Conservation (phyloP, 2,797 vertebrate genomes). For the Anolis apletophallus region DNA sequence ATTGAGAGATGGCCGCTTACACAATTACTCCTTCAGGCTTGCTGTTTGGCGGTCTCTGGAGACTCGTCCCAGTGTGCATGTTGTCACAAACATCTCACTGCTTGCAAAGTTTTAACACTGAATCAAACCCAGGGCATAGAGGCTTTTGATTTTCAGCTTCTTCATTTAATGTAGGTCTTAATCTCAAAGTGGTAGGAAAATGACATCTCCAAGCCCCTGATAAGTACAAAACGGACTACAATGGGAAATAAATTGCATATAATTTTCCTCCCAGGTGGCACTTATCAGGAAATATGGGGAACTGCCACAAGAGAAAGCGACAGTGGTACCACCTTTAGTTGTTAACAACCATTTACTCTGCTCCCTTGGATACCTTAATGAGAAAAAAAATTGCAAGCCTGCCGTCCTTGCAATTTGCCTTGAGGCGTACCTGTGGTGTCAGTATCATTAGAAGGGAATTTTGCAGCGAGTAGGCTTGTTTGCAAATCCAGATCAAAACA, state of each 20-base stretch:
- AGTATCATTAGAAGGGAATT: conserved; percentile 16
- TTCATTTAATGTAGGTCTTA: conserved; percentile 43
- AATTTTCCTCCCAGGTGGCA: background rate
- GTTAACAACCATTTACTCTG: background rate
- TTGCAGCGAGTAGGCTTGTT: conserved; percentile 16
- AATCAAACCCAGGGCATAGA: conserved; percentile 15
- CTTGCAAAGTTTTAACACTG: conserved; percentile 41
- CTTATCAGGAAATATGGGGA: conserved; percentile 22
- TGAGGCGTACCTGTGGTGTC: background rate
- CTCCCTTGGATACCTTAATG: conserved; percentile 44
- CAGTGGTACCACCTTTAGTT: background rate
- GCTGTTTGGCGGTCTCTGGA: conserved; percentile 36
- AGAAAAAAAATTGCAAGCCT: background rate
- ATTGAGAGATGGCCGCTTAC: conserved; percentile 55
- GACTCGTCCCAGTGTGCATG: conserved; percentile 20
- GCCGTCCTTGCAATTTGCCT: background rate
- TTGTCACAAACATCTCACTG: conserved; percentile 50
- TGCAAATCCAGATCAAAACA: conserved; percentile 37
- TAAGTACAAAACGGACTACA: conserved; percentile 27
- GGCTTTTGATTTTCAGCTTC: conserved; percentile 37
- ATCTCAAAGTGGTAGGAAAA: conserved; percentile 45
- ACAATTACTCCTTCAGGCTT: conserved; percentile 46
- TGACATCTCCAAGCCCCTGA: background rate
- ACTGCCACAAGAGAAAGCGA: conserved; percentile 18
- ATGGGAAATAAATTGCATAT: background rate